Conservation (phyloP, 2,797 vertebrate species). For the Rhinichthys osculus region DNA sequence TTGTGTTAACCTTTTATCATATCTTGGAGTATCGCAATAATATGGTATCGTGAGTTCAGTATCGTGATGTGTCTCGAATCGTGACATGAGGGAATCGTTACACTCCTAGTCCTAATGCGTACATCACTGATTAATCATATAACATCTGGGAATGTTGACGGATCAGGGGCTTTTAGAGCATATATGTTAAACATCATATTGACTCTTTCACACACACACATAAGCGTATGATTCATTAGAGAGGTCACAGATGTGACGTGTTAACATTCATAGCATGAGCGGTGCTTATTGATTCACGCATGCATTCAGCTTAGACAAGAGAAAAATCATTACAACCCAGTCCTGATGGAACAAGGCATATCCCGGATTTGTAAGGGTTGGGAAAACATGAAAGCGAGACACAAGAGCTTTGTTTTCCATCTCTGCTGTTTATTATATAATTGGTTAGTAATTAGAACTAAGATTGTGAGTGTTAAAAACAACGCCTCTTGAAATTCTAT, state of each 20-base stretch:
- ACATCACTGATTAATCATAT: background rate
- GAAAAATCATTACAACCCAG: background rate
- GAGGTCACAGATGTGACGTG: background rate
- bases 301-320: background rate
- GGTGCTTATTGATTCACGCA: conserved; percentile 20
- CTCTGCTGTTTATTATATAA: conserved; percentile 55
- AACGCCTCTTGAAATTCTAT: background rate
- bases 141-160: background rate
- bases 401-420: conserved; percentile 8
- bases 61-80: too few relatives aligned
- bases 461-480: background rate
- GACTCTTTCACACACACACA: background rate
- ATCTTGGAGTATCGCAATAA: too few relatives aligned
- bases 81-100: too few relatives aligned
- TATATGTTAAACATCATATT: background rate
- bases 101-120: too few relatives aligned
- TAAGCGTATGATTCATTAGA: background rate
- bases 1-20: too few relatives aligned
- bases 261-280: conserved; percentile 16
- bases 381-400: conserved; percentile 1
- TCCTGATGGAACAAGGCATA: background rate
- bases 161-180: too few relatives aligned
- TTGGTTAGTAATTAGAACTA: conserved; percentile 24
- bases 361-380: background rate
- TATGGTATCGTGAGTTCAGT: too few relatives aligned